Evolutionary conservation across 1,140 invertebrate genomes (phyloP).

Genomic region (Brachionus rubens): DNA sequence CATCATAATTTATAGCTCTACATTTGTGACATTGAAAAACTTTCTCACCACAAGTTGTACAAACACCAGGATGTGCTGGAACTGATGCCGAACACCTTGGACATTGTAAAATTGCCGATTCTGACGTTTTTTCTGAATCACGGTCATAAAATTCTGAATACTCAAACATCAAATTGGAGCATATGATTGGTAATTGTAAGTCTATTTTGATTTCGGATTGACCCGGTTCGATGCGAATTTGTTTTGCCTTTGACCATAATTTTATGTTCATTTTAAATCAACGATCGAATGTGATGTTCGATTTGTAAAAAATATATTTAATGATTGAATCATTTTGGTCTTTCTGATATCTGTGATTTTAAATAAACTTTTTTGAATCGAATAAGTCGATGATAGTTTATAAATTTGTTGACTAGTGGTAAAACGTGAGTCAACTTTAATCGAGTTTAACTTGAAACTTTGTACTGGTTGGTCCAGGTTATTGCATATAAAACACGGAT

Average conservation of each 20-base stretch:
- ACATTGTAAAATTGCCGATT: slow-evolving; percentile 82
- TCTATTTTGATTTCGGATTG: slow-evolving; percentile 83
- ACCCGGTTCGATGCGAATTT: slow-evolving; percentile 74
- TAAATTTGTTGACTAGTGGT: slow-evolving; percentile 96
- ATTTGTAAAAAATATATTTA: slow-evolving; percentile 96
- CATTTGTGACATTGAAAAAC: slow-evolving; percentile 74
- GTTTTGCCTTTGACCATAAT: slow-evolving; percentile 93
- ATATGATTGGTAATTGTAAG: slow-evolving; percentile 87
- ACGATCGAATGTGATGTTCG: slow-evolving; percentile 89
- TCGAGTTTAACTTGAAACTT: slow-evolving; percentile 80
- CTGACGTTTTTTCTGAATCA: slow-evolving; percentile 48
- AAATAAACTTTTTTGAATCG: slow-evolving; percentile 86
- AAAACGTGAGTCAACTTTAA: slow-evolving; percentile 94
- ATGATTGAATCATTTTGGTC: slow-evolving; percentile 86
- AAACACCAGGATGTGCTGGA: slow-evolving; percentile 92
- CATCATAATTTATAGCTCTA: slow-evolving; percentile 93
- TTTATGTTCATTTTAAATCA: slow-evolving; percentile 82
- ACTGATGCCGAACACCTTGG: slow-evolving; percentile 89
- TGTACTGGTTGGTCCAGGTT: slow-evolving; percentile 83
- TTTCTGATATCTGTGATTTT: slow-evolving; percentile 89
- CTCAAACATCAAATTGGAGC: slow-evolving; percentile 98
- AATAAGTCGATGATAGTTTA: slow-evolving; percentile 85
- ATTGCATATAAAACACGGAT: slow-evolving; percentile 93
- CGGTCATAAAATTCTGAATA: slow-evolving; percentile 96
- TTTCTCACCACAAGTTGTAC: slow-evolving; percentile 95